phyloP scores from a whole-genome alignment of 2,888 invertebrate genomes.

The Rhagium mordax region DNA sequence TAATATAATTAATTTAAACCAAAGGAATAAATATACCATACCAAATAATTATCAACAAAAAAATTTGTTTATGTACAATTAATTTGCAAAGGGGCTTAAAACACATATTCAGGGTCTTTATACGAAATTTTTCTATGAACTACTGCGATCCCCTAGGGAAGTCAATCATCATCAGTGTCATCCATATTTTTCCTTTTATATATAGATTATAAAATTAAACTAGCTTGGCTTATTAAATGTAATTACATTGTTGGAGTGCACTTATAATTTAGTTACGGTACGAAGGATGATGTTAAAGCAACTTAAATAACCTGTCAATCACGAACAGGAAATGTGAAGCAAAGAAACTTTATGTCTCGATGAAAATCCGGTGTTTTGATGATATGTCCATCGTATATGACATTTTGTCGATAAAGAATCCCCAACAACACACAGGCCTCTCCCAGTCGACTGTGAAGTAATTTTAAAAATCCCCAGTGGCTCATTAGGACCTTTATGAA shows the following conservation, averaged over 20 bases:
- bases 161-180: neutral
- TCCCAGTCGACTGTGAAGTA: conserved; percentile 6
- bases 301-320: conserved; percentile 65
- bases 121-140: neutral
- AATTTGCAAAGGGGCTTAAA: too few relatives aligned
- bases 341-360: conserved; percentile 60
- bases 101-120: neutral
- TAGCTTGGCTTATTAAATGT: conserved; percentile 43
- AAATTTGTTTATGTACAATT: too few relatives aligned
- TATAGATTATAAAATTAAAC: conserved; percentile 41
- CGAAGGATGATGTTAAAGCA: conserved; percentile 59
- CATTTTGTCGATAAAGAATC: conserved; percentile 50
- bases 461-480: conserved; percentile 12
- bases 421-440: conserved; percentile 19
- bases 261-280: conserved; percentile 54
- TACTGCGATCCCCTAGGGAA: neutral
- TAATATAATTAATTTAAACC: too few relatives aligned
- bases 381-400: conserved; percentile 60
- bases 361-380: conserved; percentile 61
- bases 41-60: too few relatives aligned
- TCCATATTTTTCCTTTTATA: conserved; percentile 16
- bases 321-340: conserved; percentile 58
- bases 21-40: too few relatives aligned
- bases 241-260: conserved; percentile 51
- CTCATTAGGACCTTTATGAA: conserved; percentile 9